phyloP scores from a whole-genome alignment of 2,888 invertebrate species.

The Ametastegia equiseti region DNA sequence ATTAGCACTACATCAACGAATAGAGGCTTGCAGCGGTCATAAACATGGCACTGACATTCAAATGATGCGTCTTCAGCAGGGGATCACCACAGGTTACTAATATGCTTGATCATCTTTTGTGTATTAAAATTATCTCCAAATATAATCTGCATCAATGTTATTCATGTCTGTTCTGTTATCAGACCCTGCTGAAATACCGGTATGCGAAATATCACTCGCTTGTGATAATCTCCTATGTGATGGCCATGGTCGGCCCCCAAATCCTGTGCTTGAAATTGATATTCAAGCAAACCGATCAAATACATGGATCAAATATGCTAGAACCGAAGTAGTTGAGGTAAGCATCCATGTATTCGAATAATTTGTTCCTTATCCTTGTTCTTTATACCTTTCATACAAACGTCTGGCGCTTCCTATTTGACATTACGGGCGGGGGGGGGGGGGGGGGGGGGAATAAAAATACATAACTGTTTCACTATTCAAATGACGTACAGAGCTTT shows the following conservation, averaged over 20 bases:
- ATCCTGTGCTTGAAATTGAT: constrained; percentile 87
- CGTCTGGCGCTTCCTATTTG: not conserved
- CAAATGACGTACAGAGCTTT: too few species aligned
- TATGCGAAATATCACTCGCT: constrained; percentile 91
- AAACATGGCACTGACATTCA: constrained; percentile 83
- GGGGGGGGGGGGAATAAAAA: too few species aligned
- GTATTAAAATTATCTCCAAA: not conserved
- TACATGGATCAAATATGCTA: constrained; percentile 89
- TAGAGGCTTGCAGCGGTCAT: constrained; percentile 81
- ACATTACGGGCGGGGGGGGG: too few species aligned
- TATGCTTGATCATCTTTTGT: constrained; percentile 30
- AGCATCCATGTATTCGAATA: constrained; percentile 50
- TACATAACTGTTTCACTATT: too few species aligned
- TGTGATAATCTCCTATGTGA: constrained; percentile 95
- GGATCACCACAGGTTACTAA: constrained; percentile 82
- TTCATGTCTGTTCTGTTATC: constrained; percentile 59
- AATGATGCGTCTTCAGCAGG: constrained; percentile 84
- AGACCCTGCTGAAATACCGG: constrained; percentile 91
- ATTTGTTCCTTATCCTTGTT: not conserved
- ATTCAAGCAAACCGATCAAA: constrained; percentile 79
- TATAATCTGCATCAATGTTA: not conserved
- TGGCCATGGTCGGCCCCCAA: constrained; percentile 90
- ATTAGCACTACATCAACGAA: constrained; percentile 80
- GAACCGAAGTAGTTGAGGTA: constrained; percentile 93
- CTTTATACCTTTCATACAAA: not conserved